These are phyloP conservation scores for Trachelipus rathkii DNA, from an alignment of 1,140 invertebrate genomes.

Conservation along the genomic window DNA sequence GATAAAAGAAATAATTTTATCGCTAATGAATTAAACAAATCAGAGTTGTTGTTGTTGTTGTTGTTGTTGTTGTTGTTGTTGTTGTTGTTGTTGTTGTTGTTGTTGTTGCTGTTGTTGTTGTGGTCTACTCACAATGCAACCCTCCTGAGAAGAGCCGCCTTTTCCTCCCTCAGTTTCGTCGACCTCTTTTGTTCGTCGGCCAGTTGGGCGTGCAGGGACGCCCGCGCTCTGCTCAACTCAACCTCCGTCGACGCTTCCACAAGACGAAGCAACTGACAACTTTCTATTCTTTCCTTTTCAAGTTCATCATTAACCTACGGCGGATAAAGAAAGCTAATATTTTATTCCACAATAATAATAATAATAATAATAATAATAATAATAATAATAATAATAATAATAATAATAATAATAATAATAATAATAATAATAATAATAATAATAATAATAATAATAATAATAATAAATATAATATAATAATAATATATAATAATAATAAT, in stretches of 20 bases:
- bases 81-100: no score
- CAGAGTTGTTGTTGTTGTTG: no score
- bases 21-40: no score
- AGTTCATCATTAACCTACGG: background rate
- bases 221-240: background rate
- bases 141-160: background rate
- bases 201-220: background rate
- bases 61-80: no score
- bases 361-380: background rate
- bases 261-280: background rate
- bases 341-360: background rate
- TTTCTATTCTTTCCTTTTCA: background rate
- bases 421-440: constrained; percentile 22
- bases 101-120: no score
- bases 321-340: no score
- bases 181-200: background rate
- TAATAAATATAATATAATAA: background rate
- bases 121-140: background rate
- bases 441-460: constrained; percentile 13
- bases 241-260: background rate
- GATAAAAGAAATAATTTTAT: no score
- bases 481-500: no score
- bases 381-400: constrained; percentile 18
- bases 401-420: constrained; percentile 22
- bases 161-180: background rate